Conservation (phyloP, 2,797 vertebrate genomes). For the Saxicola maurus region DNA sequence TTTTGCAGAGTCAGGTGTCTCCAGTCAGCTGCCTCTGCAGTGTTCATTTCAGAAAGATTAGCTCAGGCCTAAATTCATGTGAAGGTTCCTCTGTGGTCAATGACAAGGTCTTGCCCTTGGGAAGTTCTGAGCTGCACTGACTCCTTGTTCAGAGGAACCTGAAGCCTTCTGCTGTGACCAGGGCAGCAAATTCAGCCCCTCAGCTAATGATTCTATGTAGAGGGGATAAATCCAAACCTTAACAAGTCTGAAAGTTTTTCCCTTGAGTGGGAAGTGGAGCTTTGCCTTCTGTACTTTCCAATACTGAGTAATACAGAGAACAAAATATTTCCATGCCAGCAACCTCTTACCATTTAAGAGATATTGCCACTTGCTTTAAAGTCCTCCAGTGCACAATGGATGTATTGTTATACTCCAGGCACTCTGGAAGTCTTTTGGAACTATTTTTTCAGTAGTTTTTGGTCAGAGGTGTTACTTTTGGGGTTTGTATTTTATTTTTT, state of each 20-base stretch:
- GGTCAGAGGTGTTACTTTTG: accelerated
- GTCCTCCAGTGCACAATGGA: background rate
- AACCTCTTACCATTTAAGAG: background rate
- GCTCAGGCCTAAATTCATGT: background rate
- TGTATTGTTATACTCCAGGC: background rate
- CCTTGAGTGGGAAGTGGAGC: background rate
- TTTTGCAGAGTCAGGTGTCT: background rate
- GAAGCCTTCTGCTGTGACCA: background rate
- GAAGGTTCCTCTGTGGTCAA: background rate
- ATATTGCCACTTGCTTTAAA: background rate
- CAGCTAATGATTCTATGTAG: background rate
- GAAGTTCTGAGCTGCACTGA: background rate
- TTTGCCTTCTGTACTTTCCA: background rate
- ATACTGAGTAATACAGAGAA: background rate
- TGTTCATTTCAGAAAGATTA: background rate
- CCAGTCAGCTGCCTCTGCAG: background rate
- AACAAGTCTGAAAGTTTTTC: background rate
- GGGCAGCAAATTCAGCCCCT: background rate
- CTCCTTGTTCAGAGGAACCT: background rate
- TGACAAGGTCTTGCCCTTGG: background rate
- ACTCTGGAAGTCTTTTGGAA: background rate
- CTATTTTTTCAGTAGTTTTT: background rate
- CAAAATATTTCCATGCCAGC: background rate
- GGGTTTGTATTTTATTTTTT: accelerated
- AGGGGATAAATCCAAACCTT: background rate